Conservation (phyloP, 2,888 invertebrate genomes). For the Blastobasis lacticolella region DNA sequence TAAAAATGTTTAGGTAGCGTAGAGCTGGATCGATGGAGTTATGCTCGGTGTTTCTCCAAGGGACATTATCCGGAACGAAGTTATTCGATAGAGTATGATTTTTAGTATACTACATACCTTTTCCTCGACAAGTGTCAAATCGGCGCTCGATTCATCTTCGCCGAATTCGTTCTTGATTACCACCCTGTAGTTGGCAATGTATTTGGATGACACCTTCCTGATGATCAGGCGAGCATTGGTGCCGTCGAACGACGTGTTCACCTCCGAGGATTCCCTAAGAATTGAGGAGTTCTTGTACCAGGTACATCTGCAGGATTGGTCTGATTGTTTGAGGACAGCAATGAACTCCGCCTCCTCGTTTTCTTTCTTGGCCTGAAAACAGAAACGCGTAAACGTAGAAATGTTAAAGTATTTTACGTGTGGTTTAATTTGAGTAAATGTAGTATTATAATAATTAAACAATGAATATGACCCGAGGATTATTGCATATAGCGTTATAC, state of each 20-base stretch:
- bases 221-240: conserved; percentile 86
- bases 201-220: conserved; percentile 82
- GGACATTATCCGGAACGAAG: too few relatives aligned
- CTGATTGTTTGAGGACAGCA: conserved; percentile 81
- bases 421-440: too few relatives aligned
- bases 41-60: too few relatives aligned
- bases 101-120: conserved; percentile 40
- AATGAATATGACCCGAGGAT: too few relatives aligned
- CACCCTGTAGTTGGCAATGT: conserved; percentile 87
- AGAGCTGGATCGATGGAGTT: too few relatives aligned
- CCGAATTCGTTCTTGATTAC: conserved; percentile 94
- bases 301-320: conserved; percentile 85
- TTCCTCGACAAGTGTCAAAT: conserved; percentile 83
- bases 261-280: conserved; percentile 84
- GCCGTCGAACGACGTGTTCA: conserved; percentile 88
- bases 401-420: too few relatives aligned
- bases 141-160: conserved; percentile 89
- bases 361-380: conserved; percentile 59
- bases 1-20: too few relatives aligned
- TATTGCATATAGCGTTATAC: too few relatives aligned
- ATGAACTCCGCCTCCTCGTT: conserved; percentile 84
- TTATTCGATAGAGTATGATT: too few relatives aligned
- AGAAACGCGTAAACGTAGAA: not conserved
- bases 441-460: too few relatives aligned
- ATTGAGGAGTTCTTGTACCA: conserved; percentile 90